A percentile compares a stretch with the other conserved stretches of the same genome.
These are phyloP conservation scores for Margarornis squamiger DNA, from an alignment of 2,797 vertebrate genomes.

Conservation along the genomic window DNA sequence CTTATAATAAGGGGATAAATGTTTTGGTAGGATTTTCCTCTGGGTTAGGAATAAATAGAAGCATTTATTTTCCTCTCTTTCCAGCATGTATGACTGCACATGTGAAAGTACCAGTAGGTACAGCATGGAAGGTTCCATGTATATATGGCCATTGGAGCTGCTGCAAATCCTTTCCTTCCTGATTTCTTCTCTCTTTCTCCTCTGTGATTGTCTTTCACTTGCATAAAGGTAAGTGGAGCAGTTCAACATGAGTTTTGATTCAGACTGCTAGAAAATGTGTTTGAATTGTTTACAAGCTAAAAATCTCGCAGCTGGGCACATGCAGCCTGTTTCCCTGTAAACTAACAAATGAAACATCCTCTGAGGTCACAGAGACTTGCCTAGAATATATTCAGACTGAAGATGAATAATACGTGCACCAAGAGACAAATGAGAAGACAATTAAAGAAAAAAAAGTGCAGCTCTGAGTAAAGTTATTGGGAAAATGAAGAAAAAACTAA, in stretches of 20 bases:
- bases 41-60: not conserved
- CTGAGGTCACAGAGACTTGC: not conserved
- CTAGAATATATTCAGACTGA: not conserved
- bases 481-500: not conserved
- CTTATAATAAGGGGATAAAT: not conserved
- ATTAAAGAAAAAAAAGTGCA: not conserved
- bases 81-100: not conserved
- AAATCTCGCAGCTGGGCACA: not conserved
- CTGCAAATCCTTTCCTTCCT: not conserved
- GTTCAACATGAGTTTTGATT: not conserved
- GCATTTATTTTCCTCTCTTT: not conserved
- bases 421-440: not conserved
- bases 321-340: not conserved
- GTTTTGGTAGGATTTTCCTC: not conserved
- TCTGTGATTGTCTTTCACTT: not conserved
- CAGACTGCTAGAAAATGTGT: not conserved
- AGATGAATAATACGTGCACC: not conserved
- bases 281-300: not conserved
- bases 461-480: not conserved
- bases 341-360: not conserved
- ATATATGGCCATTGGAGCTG: not conserved
- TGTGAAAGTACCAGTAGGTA: not conserved
- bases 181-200: not conserved
- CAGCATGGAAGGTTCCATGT: not conserved
- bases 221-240: not conserved